These are phyloP conservation scores for Coreoperca whiteheadi DNA, from an alignment of 2,113 vertebrate species.

Conservation along the genomic window DNA sequence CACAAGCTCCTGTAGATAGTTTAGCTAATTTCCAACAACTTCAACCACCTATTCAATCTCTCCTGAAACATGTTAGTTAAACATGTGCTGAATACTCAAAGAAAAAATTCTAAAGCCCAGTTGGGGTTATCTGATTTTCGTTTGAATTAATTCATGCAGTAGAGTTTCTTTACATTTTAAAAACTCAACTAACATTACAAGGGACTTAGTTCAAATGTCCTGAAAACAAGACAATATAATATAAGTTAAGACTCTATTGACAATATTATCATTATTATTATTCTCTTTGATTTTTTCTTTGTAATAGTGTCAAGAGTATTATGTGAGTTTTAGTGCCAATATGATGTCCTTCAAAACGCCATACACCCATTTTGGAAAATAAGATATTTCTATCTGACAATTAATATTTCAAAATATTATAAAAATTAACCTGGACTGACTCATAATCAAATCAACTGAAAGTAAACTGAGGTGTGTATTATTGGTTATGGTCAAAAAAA, in stretches of 20 bases:
- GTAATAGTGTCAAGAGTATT: neutral
- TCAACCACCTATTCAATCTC: neutral
- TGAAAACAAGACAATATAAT: neutral
- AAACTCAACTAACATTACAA: neutral
- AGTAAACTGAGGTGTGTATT: slow-evolving; percentile 4
- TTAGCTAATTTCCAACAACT: neutral
- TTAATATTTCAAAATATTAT: neutral
- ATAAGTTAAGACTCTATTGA: neutral
- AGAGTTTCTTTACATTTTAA: neutral
- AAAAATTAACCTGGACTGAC: neutral
- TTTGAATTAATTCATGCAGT: neutral
- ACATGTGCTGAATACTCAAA: neutral
- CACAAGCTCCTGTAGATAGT: slow-evolving; percentile 13
- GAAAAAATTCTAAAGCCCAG: neutral
- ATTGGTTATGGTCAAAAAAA: neutral
- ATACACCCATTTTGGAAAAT: neutral
- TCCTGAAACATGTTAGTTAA: neutral
- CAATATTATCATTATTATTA: no score
- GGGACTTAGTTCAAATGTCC: neutral
- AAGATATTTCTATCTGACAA: neutral
- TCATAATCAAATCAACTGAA: slow-evolving; percentile 2
- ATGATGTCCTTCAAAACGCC: neutral
- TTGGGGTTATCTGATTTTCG: neutral
- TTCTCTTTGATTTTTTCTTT: neutral
- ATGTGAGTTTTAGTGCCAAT: neutral